These are phyloP conservation scores for Seira musarum DNA, from an alignment of 2,888 invertebrate genomes.

Conservation along the genomic window DNA sequence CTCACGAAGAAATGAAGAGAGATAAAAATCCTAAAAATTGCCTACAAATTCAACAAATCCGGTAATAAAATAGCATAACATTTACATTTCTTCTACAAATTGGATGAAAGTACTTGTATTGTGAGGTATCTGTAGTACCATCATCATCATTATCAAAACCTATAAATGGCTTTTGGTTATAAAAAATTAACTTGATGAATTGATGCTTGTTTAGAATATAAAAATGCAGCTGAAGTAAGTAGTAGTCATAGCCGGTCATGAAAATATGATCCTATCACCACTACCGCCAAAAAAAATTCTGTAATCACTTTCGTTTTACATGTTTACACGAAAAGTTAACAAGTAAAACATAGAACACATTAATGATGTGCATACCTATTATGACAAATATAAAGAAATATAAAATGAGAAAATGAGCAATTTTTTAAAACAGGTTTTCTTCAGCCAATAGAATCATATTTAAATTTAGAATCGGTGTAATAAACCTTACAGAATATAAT, in stretches of 20 bases:
- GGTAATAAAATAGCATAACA: no score
- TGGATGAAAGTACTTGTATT: not conserved
- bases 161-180: not conserved
- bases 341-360: not conserved
- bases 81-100: not conserved
- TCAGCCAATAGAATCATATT: no score
- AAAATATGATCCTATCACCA: no score
- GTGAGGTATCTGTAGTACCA: no score
- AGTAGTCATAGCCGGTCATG: no score
- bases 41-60: no score
- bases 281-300: not conserved
- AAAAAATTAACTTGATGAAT: not conserved
- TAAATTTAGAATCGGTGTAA: no score
- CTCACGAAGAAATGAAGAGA: not conserved
- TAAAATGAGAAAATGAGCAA: no score
- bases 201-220: no score
- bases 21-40: not conserved
- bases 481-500: no score
- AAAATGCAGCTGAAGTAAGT: no score
- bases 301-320: constrained; percentile 39
- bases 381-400: no score
- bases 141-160: not conserved
- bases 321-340: constrained; percentile 9
- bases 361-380: not conserved
- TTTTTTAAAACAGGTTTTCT: not conserved